Percentiles rank a stretch among this genome's conserved stretches.
These are phyloP conservation scores for Poeciliopsis turrubarensis DNA, from an alignment of 2,113 vertebrate species.

Conservation along the genomic window DNA sequence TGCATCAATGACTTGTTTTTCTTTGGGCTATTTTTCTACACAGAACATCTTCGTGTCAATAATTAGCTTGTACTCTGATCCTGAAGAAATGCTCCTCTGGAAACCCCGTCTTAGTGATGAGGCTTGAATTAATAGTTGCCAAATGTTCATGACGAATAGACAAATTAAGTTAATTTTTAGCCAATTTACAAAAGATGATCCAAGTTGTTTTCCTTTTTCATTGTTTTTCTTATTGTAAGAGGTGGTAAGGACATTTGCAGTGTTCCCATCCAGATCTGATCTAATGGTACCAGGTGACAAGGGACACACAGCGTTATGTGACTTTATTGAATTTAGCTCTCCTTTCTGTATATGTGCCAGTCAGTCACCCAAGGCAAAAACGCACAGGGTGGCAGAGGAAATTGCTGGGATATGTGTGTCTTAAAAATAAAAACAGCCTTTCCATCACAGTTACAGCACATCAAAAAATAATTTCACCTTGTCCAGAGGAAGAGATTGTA, in stretches of 20 bases:
- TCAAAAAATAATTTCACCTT: conserved; percentile 27
- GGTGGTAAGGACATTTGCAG: conserved; percentile 7
- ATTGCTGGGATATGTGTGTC: conserved; percentile 31
- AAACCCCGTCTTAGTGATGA: neutral
- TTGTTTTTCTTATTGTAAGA: conserved; percentile 18
- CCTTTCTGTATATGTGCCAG: conserved; percentile 18
- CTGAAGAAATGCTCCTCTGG: conserved; percentile 6
- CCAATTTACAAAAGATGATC: neutral
- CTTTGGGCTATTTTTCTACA: conserved; percentile 18
- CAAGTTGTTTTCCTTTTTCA: neutral
- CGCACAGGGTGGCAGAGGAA: conserved; percentile 15
- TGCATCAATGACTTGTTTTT: neutral
- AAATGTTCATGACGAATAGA: neutral
- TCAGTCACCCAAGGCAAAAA: conserved; percentile 19
- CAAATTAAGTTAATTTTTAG: neutral
- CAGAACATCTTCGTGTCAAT: conserved; percentile 72
- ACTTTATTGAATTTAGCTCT: conserved; percentile 57
- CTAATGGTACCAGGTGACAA: conserved; percentile 46
- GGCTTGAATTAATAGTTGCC: too few species aligned
- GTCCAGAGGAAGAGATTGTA: conserved; percentile 27
- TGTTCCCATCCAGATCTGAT: conserved; percentile 55
- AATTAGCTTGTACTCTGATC: conserved; percentile 82
- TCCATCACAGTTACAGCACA: conserved; percentile 23
- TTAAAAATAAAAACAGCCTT: conserved; percentile 7
- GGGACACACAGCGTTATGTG: conserved; percentile 37